Conservation (phyloP, 2,113 vertebrate species). For the Malurus elegans region DNA sequence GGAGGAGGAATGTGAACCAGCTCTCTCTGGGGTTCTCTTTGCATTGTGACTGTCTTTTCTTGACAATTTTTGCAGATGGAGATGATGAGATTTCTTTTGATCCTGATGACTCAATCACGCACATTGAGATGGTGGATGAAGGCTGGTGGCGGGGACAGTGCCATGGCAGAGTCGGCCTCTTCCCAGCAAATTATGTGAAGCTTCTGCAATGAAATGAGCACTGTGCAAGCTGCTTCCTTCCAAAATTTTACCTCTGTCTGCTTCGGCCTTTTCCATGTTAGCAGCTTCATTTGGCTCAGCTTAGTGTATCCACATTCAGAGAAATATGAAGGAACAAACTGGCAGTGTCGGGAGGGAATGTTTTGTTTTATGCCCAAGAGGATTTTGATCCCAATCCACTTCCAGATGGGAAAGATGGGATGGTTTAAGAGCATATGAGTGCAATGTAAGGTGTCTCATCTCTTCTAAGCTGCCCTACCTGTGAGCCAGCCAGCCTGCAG, state of each 20-base stretch:
- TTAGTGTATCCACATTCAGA: background rate
- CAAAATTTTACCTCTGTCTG: background rate
- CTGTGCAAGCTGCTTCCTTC: background rate
- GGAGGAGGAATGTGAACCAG: background rate
- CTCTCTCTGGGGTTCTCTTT: background rate
- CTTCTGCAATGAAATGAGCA: conserved; percentile 70
- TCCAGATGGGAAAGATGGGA: background rate
- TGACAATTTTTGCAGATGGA: conserved; percentile 75
- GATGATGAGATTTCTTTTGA: conserved; percentile 92
- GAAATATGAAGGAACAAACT: background rate
- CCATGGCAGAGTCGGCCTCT: conserved; percentile 79
- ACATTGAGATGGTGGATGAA: conserved; percentile 93
- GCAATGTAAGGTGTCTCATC: background rate
- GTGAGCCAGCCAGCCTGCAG: background rate
- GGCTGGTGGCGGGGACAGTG: conserved; percentile 93
- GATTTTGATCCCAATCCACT: background rate
- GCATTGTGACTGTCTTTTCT: background rate
- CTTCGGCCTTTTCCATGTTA: background rate
- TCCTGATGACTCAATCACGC: conserved; percentile 85
- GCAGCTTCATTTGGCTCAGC: background rate
- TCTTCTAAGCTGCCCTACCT: background rate
- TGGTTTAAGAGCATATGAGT: background rate
- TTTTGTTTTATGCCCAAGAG: background rate
- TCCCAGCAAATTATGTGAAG: conserved; percentile 89
- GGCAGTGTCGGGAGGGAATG: background rate